Evolutionary conservation across 1,140 invertebrate genomes (phyloP), one percentile per base, ranked within the genome.

Genomic region (Cheumatopsyche charites): DNA sequence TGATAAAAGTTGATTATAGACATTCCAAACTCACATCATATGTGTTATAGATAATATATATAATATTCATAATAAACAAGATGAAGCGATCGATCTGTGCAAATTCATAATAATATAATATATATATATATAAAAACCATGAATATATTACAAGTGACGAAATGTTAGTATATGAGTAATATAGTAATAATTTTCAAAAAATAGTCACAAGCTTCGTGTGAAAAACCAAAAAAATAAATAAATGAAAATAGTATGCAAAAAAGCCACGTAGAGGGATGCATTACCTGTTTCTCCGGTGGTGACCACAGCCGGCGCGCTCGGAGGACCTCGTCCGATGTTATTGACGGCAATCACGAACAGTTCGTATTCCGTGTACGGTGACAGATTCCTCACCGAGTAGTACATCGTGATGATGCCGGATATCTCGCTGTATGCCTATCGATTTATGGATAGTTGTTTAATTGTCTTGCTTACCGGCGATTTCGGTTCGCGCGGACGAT

Each of bases 251-350:
- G 21, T 55, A 12, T 11, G 11, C 12, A 58, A n/a, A 13, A 26
- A 58, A 58, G 21, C 55, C 12, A 58, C 1, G 7, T 7, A 13
- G 23, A 58, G 7, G 21, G 58, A 76, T 76, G 81, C 88, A 89
- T 89, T 89, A 97, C 96, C 95, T 88, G 95, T 93, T 90, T 98
- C 95, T 79, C 95, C 95, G 55, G 96, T 99, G 67, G 95, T 97
- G 76, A 97, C 92, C 76, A 93, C 89, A 15, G 92, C 91, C 0
- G 95, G 90, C 21, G 89, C 85, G 77, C 94, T 97, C 0, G 94
- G 90, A 36, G 90, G 89, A 65, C 97, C 95, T 74, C 94, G 87
- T 42, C 97, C 97, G 77, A 97, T 92, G 78, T 90, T 92, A 85
- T 97, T 98, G 15, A 96, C 94, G 15, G 96, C 96, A 73, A 96